Evolutionary conservation across 1,140 invertebrate genomes (phyloP), one percentile per base, ranked within the genome.

Genomic region (Diachasma alloeum): DNA sequence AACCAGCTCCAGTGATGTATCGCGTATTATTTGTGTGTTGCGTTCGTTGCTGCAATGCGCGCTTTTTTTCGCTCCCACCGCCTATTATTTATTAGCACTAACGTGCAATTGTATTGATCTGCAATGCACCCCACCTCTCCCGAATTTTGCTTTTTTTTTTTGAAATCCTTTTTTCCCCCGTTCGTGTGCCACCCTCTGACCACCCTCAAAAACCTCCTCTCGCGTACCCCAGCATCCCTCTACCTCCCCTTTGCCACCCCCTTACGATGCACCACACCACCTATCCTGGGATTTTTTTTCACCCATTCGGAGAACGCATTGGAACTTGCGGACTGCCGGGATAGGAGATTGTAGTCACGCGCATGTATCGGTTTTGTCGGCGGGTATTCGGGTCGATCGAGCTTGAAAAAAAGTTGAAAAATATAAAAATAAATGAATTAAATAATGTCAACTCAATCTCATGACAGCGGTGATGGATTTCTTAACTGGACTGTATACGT

Each of bases 61-160:
- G 87, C 84, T 89, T 90, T 89, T 89, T 90, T 90, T 87, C 84
- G 87, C 87, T 87, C 87, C 88, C 87, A 85, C 87, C 86, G 88
- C 87, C 88, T 90, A 90, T 90, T 89, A 89, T 90, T 90, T 90
- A 90, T 89, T 90, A 89, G 88, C 88, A 89, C 88, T 90, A 90
- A 90, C 88, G 88, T 89, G 87, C 88, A 89, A 90, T 90, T 89
- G 88, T 89, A 89, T 90, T 89, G 88, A 90, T 90, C 88, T 89
- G 88, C 88, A 86, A 89, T 89, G 89, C 86, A 88, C 86, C 86
- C 87, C 85, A 84, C 86, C 84, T 81, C 83, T 83, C 81, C n/a
- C 17, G n/a, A 9, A n/a, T 6, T 59, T 59, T 11, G 9, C 22
- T 13, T 17, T 36, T 68, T 74, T 53, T 26, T 59, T 36, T 69